Evolutionary conservation across 2,113 vertebrate genomes (phyloP).

Genomic region (Crotalus tigris): DNA sequence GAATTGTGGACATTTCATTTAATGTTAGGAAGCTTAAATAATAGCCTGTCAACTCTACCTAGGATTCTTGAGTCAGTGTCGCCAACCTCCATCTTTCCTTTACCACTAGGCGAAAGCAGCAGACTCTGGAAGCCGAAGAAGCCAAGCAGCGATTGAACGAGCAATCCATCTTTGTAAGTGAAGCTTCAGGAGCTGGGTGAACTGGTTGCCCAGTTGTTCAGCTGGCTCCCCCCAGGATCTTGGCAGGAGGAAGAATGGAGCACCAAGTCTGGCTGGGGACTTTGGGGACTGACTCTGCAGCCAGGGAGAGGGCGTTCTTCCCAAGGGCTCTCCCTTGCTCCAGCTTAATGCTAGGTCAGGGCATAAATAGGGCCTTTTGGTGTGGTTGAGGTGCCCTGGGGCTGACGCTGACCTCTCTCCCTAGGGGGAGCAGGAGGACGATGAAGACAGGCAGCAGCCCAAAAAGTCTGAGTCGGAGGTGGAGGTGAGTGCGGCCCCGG

Average conservation of each 20-base stretch:
- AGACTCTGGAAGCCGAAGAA: conserved; percentile 87
- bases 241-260: conserved; percentile 10
- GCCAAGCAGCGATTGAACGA: conserved; percentile 80
- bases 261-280: conserved; percentile 16
- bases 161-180: conserved; percentile 84
- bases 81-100: neutral
- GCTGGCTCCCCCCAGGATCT: conserved; percentile 1
- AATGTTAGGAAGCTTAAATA: neutral
- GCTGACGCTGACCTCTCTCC: conserved; percentile 51
- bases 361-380: neutral
- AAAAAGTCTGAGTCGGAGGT: conserved; percentile 89
- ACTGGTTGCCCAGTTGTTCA: neutral
- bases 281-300: neutral
- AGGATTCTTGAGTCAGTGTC: neutral
- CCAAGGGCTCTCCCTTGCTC: neutral
- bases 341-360: neutral
- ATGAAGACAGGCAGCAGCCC: conserved; percentile 79
- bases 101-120: conserved; percentile 81
- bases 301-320: neutral
- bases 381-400: neutral
- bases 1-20: neutral
- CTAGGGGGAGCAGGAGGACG: conserved; percentile 74
- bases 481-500: conserved; percentile 75
- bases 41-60: neutral
- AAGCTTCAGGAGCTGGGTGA: accelerated